phyloP scores from a whole-genome alignment of 1,140 invertebrate genomes.

The Carposina sasakii region DNA sequence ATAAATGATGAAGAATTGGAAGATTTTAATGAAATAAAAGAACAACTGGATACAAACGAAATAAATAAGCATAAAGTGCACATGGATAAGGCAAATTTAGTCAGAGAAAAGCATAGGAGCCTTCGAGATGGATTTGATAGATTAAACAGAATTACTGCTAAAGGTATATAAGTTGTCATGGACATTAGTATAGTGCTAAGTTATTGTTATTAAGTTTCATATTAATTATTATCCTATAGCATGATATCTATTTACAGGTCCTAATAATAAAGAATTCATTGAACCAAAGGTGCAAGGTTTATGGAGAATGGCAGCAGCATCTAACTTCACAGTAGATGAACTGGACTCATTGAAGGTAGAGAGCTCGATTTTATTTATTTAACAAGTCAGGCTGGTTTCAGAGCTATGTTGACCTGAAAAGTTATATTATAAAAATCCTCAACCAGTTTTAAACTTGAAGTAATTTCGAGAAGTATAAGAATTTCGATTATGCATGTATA shows the following conservation, averaged over 20 bases:
- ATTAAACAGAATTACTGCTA: constrained; percentile 81
- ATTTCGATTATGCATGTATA: too few relatives aligned
- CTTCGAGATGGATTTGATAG: constrained; percentile 87
- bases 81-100: constrained; percentile 77
- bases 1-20: constrained; percentile 80
- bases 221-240: too few relatives aligned
- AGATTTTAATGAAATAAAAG: constrained; percentile 72
- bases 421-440: too few relatives aligned
- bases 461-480: too few relatives aligned
- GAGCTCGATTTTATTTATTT: neutral
- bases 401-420: too few relatives aligned
- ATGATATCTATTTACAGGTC: constrained; percentile 69
- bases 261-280: constrained; percentile 87
- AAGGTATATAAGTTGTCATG: constrained; percentile 58
- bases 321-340: constrained; percentile 87
- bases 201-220: too few relatives aligned
- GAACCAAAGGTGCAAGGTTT: constrained; percentile 91
- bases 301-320: constrained; percentile 86
- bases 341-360: constrained; percentile 85
- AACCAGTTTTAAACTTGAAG: too few relatives aligned
- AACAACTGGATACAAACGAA: constrained; percentile 50
- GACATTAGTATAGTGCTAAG: neutral
- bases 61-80: constrained; percentile 73
- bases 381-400: too few relatives aligned
- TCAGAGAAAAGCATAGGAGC: constrained; percentile 84